Evolutionary conservation across 2,888 invertebrate species (phyloP).

Genomic region (Dolichopus griseipennis): DNA sequence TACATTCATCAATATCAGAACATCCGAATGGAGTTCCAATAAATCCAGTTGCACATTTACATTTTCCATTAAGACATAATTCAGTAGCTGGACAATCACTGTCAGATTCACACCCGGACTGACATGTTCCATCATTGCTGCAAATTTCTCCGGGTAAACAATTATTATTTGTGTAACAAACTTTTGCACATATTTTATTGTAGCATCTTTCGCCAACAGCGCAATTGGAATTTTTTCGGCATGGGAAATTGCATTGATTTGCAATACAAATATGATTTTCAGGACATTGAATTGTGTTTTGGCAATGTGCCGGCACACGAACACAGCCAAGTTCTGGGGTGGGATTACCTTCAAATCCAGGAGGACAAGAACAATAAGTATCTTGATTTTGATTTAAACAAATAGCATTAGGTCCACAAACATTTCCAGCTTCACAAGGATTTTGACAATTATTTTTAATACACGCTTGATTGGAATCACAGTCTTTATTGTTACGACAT

Average conservation of each 20-base stretch:
- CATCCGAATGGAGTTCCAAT: conserved; percentile 65
- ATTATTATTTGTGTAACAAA: conserved; percentile 83
- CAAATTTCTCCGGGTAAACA: conserved; percentile 86
- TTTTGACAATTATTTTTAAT: conserved; percentile 75
- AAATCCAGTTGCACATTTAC: conserved; percentile 70
- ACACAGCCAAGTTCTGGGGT: conserved; percentile 84
- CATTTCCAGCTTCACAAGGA: conserved; percentile 66
- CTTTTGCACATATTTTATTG: conserved; percentile 69
- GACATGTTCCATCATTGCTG: conserved; percentile 65
- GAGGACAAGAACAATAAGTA: conserved; percentile 70
- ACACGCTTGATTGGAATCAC: conserved; percentile 66
- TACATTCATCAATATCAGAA: conserved; percentile 75
- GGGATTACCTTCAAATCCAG: conserved; percentile 79
- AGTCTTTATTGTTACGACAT: conserved; percentile 76
- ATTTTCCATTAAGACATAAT: conserved; percentile 63
- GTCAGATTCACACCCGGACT: conserved; percentile 72
- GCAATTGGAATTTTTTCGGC: conserved; percentile 62
- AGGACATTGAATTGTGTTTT: conserved; percentile 62
- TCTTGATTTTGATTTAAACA: conserved; percentile 67
- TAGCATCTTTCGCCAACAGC: conserved; percentile 78
- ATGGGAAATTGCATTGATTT: conserved; percentile 69
- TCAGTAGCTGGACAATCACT: conserved; percentile 72
- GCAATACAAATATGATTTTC: conserved; percentile 67
- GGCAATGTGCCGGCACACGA: conserved; percentile 64
- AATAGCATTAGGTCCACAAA: conserved; percentile 76